Base-by-base conservation (phyloP, 2,888 invertebrate genomes). In the Tillus elongatus region DNA sequence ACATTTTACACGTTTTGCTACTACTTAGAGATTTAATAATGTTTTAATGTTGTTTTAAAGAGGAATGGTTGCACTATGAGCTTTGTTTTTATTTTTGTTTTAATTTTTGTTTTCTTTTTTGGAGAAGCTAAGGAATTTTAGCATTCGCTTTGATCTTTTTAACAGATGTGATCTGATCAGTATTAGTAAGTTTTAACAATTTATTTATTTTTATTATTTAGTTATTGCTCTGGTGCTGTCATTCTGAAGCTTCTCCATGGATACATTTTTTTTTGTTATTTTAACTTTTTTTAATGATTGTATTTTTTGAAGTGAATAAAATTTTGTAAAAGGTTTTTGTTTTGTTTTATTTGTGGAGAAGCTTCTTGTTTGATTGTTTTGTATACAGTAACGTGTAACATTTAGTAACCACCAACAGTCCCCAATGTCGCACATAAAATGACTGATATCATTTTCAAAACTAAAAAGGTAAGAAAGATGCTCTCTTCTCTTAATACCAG, bases 221-320 rank as follows among this genome's bases (percentile, higher is more conserved):
- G 14, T 37, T 37, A 37, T 36, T 43, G 44, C 52, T 50, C 54
- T 57, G 42, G 56, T 58, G 60, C 56, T 59, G 50, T 57, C 54
- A 53, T 61, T 63, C 60, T 57, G 52, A 60, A 59, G 64, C 63
- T 64, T 64, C 63, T 64, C 63, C 61, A 60, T 60, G 54, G 51
- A 38, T 41, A 41, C 43, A 49, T 42, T 47, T 33, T 42, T 42
- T 39, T 36, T 45, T 44, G 36, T 38, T 43, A 44, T 30, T 43
- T 45, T 41, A 42, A 39, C 43, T 35, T 46, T 47, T 42, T 44
- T 48, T 42, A 36, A 33, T 39, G 33, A 29, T 19, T 37, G 43
- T 50, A 44, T 45, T 47, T 50, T 47, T 52, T 49, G 44, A 46
- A 42, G 42, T 52, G 51, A 51, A 51, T 53, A 54, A 43, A 35